These are phyloP conservation scores for Hedya salicella DNA, from an alignment of 2,888 invertebrate genomes.

Conservation along the genomic window DNA sequence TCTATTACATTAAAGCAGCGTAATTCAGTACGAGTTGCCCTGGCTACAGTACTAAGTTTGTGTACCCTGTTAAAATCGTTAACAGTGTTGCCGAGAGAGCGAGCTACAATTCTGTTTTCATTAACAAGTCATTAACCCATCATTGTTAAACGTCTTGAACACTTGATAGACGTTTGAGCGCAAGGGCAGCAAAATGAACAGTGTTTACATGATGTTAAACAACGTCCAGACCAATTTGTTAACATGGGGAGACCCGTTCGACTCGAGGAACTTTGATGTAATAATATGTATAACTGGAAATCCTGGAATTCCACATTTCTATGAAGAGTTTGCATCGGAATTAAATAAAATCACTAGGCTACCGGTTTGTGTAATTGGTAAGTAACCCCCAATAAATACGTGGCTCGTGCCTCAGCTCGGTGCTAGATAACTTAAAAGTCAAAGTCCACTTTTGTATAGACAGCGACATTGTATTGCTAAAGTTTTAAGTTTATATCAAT, in stretches of 20 bases:
- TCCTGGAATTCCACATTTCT: slow-evolving; percentile 94
- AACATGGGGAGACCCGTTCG: slow-evolving; percentile 89
- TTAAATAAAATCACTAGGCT: slow-evolving; percentile 86
- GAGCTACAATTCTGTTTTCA: too few species aligned
- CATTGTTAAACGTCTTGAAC: too few species aligned
- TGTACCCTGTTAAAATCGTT: too few species aligned
- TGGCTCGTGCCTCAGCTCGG: neutral
- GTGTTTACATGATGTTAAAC: slow-evolving; percentile 77
- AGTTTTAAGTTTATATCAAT: slow-evolving; percentile 2
- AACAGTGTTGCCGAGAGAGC: neutral
- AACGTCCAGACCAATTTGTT: slow-evolving; percentile 89
- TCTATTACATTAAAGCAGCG: too few species aligned
- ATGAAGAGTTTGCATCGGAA: slow-evolving; percentile 88
- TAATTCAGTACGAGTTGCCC: too few species aligned
- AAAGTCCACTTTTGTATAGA: neutral
- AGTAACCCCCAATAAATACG: slow-evolving; percentile 41
- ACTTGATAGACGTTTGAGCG: neutral
- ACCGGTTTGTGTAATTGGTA: slow-evolving; percentile 92
- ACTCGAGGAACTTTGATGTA: slow-evolving; percentile 84
- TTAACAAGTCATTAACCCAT: too few species aligned
- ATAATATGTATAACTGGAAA: slow-evolving; percentile 93
- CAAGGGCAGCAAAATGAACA: slow-evolving; percentile 54
- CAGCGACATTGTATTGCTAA: slow-evolving; percentile 1
- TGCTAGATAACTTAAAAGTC: neutral
- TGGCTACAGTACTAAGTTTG: too few species aligned